These are phyloP conservation scores for Stomorhina lunata DNA, from an alignment of 2,888 invertebrate species.

Conservation along the genomic window DNA sequence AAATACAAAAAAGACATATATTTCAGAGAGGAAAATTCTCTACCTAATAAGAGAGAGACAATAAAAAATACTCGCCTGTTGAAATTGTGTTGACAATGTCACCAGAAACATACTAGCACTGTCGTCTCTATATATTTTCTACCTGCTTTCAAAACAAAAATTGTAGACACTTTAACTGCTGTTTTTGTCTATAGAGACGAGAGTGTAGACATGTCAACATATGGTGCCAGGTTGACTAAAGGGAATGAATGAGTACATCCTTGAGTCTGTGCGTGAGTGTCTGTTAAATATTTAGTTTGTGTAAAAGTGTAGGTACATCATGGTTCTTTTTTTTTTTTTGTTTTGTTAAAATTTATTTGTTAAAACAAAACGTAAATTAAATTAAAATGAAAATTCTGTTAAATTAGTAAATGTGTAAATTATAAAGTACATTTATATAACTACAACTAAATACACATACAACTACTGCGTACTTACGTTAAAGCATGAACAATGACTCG, in stretches of 20 bases:
- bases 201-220: neutral
- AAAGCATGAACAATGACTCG: neutral
- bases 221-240: neutral
- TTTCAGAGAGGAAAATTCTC: too few species aligned
- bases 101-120: too few species aligned
- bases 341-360: constrained; percentile 32
- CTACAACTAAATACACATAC: neutral
- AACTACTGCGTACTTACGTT: neutral
- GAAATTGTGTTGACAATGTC: too few species aligned
- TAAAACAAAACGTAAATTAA: constrained; percentile 50
- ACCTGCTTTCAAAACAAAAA: too few species aligned
- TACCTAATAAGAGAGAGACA: too few species aligned
- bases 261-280: neutral
- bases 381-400: constrained; percentile 50
- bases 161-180: too few species aligned
- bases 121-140: too few species aligned
- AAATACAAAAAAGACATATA: too few species aligned
- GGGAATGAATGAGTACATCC: neutral
- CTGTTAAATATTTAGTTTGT: neutral
- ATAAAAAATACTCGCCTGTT: too few species aligned
- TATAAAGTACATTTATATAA: neutral
- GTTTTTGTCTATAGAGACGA: too few species aligned
- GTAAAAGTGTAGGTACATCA: constrained; percentile 7
- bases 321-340: neutral
- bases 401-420: constrained; percentile 39